Evolutionary conservation across 2,113 vertebrate species (phyloP).

Genomic region (Nycticorax nycticorax): DNA sequence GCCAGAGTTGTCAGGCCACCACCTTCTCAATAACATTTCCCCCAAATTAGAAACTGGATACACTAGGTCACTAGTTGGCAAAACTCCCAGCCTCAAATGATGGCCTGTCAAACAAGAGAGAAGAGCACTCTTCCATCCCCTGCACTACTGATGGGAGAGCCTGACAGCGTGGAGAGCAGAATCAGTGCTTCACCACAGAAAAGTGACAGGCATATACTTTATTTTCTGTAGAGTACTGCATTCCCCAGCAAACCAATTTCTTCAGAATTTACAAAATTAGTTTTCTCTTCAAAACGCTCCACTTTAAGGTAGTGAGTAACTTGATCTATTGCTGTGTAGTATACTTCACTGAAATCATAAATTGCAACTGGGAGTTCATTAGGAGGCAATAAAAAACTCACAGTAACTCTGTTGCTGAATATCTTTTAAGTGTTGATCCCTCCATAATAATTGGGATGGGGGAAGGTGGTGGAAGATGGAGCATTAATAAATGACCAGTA

Average conservation of each 20-base stretch:
- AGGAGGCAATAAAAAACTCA: background rate
- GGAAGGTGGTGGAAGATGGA: background rate
- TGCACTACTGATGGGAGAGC: background rate
- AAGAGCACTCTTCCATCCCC: background rate
- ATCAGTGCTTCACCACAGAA: background rate
- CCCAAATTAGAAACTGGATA: constrained; percentile 49
- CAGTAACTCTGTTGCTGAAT: background rate
- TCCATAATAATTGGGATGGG: background rate
- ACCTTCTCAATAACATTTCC: constrained; percentile 29
- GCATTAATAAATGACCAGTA: background rate
- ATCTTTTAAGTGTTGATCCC: background rate
- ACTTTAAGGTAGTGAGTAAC: background rate
- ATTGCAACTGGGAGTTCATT: background rate
- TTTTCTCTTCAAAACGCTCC: background rate
- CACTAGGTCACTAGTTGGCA: constrained; percentile 26
- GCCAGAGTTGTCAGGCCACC: constrained; percentile 21
- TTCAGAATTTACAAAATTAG: background rate
- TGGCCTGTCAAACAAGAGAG: background rate
- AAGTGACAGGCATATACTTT: background rate
- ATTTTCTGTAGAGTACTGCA: background rate
- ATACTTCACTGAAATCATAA: background rate
- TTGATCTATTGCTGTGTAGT: background rate
- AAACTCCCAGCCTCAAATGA: constrained; percentile 23
- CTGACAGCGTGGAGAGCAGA: background rate
- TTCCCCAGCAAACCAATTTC: background rate